Conservation (phyloP, 2,113 vertebrate genomes). For the Oncorhynchus tshawytscha region DNA sequence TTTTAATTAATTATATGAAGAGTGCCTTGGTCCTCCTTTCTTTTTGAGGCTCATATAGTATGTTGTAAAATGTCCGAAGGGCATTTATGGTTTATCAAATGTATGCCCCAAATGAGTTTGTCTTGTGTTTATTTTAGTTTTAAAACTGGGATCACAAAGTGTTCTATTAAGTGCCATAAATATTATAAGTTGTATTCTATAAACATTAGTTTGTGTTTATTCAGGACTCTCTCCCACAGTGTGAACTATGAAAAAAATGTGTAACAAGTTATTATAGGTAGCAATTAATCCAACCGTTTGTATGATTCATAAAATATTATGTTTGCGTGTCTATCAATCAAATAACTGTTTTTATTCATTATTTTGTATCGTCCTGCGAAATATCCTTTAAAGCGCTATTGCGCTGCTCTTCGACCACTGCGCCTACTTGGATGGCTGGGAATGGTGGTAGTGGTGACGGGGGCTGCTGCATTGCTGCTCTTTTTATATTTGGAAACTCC, state of each 20-base stretch:
- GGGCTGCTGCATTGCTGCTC: slow-evolving; percentile 43
- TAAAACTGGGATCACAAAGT: neutral
- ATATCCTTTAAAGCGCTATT: neutral
- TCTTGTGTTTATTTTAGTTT: neutral
- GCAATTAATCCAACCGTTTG: neutral
- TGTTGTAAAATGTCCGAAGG: too few species aligned
- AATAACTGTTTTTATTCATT: neutral
- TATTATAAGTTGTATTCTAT: neutral
- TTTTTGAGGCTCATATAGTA: too few species aligned
- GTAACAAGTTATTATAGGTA: neutral
- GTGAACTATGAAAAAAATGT: neutral
- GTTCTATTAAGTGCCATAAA: neutral
- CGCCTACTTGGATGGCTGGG: slow-evolving; percentile 46
- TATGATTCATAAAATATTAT: neutral
- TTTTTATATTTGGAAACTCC: slow-evolving; percentile 69
- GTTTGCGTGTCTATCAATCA: neutral
- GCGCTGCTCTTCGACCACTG: slow-evolving; percentile 38
- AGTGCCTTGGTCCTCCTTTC: too few species aligned
- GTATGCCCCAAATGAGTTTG: neutral
- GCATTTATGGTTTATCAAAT: too few species aligned
- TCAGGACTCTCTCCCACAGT: neutral
- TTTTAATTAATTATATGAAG: too few species aligned
- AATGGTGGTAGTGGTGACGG: slow-evolving; percentile 57
- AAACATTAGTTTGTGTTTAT: neutral
- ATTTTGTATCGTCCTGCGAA: neutral